Conservation (phyloP, 2,113 vertebrate genomes). For the Motacilla alba region DNA sequence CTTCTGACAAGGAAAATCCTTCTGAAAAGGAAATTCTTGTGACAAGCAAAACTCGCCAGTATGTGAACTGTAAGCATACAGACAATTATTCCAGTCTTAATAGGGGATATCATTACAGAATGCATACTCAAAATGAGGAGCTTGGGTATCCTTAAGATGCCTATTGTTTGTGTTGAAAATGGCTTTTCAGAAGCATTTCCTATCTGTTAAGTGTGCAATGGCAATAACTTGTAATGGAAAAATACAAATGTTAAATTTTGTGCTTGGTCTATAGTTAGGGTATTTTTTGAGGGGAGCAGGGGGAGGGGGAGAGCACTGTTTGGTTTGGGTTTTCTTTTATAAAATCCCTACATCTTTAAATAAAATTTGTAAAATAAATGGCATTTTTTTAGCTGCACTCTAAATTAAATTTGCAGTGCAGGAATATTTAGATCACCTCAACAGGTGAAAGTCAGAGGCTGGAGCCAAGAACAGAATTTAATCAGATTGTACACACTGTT, state of each 20-base stretch:
- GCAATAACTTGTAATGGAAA: neutral
- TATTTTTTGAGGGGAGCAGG: accelerated
- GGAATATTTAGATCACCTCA: neutral
- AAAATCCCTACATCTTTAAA: neutral
- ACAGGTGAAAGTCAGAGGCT: neutral
- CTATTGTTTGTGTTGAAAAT: neutral
- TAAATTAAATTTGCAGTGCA: neutral
- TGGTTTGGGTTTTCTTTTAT: neutral
- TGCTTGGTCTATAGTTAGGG: neutral
- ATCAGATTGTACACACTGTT: neutral
- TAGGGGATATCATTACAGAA: neutral
- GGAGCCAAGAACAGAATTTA: neutral
- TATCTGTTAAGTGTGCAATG: neutral
- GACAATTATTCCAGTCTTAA: neutral
- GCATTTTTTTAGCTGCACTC: neutral
- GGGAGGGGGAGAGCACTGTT: accelerated
- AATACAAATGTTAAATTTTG: neutral
- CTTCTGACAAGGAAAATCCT: neutral
- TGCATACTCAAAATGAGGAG: neutral
- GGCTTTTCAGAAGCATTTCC: neutral
- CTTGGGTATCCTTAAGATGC: neutral
- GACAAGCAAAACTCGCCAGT: neutral
- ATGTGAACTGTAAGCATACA: neutral
- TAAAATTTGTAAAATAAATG: neutral
- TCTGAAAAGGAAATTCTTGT: neutral